These are phyloP conservation scores for Cynocephalus volans DNA, from an alignment of 2,113 vertebrate genomes.

Conservation along the genomic window DNA sequence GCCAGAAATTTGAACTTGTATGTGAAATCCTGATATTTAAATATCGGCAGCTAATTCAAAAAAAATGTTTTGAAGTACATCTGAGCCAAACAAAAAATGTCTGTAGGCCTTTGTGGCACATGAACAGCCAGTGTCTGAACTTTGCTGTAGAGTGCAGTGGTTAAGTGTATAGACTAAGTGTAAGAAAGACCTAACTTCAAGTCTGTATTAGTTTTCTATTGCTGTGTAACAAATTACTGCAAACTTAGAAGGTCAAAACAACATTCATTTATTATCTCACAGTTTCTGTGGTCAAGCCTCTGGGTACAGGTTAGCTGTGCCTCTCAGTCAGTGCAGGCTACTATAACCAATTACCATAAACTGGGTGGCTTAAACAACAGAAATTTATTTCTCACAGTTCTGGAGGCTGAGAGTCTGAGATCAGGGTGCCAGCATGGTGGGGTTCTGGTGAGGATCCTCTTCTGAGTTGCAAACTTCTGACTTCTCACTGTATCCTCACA, in stretches of 20 bases:
- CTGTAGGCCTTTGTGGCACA: background rate
- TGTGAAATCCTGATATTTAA: conserved; percentile 6
- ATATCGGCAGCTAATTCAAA: background rate
- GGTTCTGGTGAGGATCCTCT: too few relatives aligned
- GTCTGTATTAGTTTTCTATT: background rate
- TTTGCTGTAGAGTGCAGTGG: background rate
- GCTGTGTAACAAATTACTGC: background rate
- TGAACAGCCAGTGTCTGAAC: background rate
- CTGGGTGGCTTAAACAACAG: too few relatives aligned
- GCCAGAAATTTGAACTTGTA: background rate
- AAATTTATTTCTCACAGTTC: too few relatives aligned
- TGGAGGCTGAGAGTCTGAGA: too few relatives aligned
- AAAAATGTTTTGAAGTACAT: background rate
- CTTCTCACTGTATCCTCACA: too few relatives aligned
- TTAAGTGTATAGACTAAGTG: background rate
- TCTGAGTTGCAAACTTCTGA: too few relatives aligned
- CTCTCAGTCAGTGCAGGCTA: too few relatives aligned
- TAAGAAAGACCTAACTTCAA: background rate
- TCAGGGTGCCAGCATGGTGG: too few relatives aligned
- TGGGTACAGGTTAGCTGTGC: too few relatives aligned
- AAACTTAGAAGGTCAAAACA: background rate
- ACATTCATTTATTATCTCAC: too few relatives aligned
- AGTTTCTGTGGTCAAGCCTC: too few relatives aligned
- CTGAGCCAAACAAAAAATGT: background rate
- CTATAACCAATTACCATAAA: too few relatives aligned